Evolutionary conservation across 2,113 vertebrate genomes (phyloP).

Genomic region (Oxygymnocypris stewartii): DNA sequence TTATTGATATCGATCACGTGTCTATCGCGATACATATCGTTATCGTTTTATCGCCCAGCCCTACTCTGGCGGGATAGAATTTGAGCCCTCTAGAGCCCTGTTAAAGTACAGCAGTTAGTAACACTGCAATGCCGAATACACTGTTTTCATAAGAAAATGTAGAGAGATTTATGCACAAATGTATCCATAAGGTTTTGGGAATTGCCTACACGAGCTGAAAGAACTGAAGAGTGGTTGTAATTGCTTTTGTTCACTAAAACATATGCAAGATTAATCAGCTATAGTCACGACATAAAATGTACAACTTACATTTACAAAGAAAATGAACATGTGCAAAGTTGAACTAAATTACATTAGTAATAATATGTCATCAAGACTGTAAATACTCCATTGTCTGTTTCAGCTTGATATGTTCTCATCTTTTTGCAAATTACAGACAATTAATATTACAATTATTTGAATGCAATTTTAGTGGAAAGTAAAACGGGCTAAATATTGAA

Average conservation of each 20-base stretch:
- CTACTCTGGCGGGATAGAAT: too few species aligned
- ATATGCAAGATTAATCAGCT: not conserved
- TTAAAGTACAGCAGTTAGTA: not conserved
- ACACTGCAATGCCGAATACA: not conserved
- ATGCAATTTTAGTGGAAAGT: not conserved
- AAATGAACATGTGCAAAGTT: not conserved
- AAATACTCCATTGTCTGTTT: not conserved
- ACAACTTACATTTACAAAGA: not conserved
- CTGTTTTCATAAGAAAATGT: not conserved
- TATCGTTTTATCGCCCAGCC: too few species aligned
- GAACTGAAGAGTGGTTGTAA: not conserved
- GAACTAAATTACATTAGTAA: not conserved
- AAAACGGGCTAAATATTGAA: not conserved
- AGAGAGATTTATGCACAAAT: not conserved
- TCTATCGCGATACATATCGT: too few species aligned
- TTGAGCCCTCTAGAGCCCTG: too few species aligned
- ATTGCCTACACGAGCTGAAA: not conserved
- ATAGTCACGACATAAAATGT: not conserved
- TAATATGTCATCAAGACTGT: not conserved
- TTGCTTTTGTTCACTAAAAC: not conserved
- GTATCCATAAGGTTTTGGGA: not conserved
- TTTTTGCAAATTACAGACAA: not conserved
- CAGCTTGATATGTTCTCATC: not conserved
- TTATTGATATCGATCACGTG: too few species aligned
- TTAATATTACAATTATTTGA: not conserved